Percentiles rank a stretch among this genome's conserved stretches.
phyloP scores from a whole-genome alignment of 53 echinoderm and acorn worm genomes.

The Patiria pectinifera region DNA sequence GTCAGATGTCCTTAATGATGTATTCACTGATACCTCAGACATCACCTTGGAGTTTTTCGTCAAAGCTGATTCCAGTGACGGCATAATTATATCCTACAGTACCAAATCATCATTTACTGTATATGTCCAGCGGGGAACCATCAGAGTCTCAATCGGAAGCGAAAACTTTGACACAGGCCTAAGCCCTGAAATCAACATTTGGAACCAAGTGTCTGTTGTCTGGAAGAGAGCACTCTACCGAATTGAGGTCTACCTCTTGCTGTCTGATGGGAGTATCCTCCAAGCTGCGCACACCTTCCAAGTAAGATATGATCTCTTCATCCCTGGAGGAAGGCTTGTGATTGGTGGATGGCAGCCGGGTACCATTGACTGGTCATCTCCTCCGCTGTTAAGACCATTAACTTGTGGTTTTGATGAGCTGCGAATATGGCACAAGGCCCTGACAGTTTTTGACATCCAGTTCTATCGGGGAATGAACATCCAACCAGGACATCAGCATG shows the following conservation, averaged over 20 bases:
- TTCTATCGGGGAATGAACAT: slow-evolving; percentile 57
- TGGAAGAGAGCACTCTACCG: slow-evolving; percentile 64
- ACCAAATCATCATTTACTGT: slow-evolving; percentile 69
- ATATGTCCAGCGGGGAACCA: slow-evolving; percentile 61
- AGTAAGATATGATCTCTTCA: slow-evolving; percentile 58
- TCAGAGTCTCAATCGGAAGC: slow-evolving; percentile 63
- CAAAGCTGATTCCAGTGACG: slow-evolving; percentile 53
- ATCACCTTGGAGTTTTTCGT: slow-evolving; percentile 80
- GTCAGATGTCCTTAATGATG: slow-evolving; percentile 70
- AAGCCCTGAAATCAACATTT: slow-evolving; percentile 41
- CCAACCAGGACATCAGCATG: slow-evolving; percentile 56
- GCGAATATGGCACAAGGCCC: slow-evolving; percentile 78
- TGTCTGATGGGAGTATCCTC: slow-evolving; percentile 52
- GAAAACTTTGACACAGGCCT: slow-evolving; percentile 76
- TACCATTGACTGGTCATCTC: slow-evolving; percentile 37
- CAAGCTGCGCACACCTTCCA: slow-evolving; percentile 36
- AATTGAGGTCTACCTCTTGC: slow-evolving; percentile 59
- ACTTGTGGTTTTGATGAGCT: slow-evolving; percentile 81
- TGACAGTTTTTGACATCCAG: slow-evolving; percentile 67
- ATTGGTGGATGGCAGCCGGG: slow-evolving; percentile 86
- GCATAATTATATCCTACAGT: slow-evolving; percentile 82
- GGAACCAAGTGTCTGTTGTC: slow-evolving; percentile 79
- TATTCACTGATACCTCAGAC: slow-evolving; percentile 64
- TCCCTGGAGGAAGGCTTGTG: slow-evolving; percentile 70
- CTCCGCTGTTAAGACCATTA: slow-evolving; percentile 60